A percentile compares a stretch with the other conserved stretches of the same genome.
Conservation (phyloP, 2,113 vertebrate genomes). For the Psettodes erumei region DNA sequence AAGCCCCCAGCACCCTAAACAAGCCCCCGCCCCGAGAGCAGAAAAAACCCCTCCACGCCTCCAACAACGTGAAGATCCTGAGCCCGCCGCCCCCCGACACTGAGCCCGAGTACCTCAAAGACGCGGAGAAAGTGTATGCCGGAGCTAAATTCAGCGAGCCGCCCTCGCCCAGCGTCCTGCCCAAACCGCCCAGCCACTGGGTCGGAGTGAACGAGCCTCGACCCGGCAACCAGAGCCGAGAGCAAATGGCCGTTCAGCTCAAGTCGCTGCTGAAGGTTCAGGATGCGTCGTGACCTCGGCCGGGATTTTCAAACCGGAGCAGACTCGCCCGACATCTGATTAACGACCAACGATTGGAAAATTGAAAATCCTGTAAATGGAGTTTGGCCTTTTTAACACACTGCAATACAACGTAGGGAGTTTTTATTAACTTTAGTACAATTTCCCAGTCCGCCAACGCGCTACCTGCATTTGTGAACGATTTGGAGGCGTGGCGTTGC, state of each 20-base stretch:
- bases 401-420: conserved; percentile 82
- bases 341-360: conserved; percentile 2
- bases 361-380: not conserved
- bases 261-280: conserved; percentile 95
- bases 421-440: conserved; percentile 57
- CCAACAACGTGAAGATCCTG: conserved; percentile 79
- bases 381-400: conserved; percentile 60
- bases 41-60: conserved; percentile 85
- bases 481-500: not conserved
- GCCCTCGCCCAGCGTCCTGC: conserved; percentile 94
- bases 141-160: conserved; percentile 97
- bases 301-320: not conserved
- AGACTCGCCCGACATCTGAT: not conserved
- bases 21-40: conserved; percentile 78
- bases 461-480: conserved; percentile 46
- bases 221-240: conserved; percentile 83
- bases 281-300: conserved; percentile 69
- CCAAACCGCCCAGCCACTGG: conserved; percentile 96
- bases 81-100: conserved; percentile 75
- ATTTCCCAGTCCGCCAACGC: conserved; percentile 44
- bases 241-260: conserved; percentile 91
- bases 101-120: conserved; percentile 82
- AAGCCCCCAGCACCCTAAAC: conserved; percentile 81
- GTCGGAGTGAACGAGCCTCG: conserved; percentile 83
- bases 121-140: conserved; percentile 90